Conservation (phyloP, 2,113 vertebrate genomes). For the Tetraodon nigroviridis region DNA sequence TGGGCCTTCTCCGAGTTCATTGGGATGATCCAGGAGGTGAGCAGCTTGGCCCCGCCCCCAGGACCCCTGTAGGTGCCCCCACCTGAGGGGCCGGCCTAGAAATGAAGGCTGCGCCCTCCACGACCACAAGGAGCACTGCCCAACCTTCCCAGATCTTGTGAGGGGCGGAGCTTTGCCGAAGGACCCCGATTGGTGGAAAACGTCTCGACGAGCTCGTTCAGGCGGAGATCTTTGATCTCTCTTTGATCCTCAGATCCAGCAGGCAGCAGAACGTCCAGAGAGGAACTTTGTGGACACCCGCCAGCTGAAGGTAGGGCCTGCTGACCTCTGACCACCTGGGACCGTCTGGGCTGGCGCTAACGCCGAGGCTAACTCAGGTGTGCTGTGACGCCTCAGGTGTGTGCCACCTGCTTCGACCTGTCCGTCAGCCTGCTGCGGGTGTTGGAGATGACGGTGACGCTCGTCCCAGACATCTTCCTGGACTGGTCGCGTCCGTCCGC, state of each 20-base stretch:
- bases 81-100: neutral
- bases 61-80: neutral
- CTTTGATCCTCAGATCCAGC: constrained; percentile 84
- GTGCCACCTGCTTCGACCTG: constrained; percentile 97
- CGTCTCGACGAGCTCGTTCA: no score
- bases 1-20: constrained; percentile 99
- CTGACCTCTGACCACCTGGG: neutral
- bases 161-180: no score
- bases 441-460: constrained; percentile 92
- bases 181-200: neutral
- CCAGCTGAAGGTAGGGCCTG: constrained; percentile 85
- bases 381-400: constrained; percentile 69
- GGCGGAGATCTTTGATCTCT: no score
- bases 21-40: constrained; percentile 98
- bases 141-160: no score
- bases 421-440: constrained; percentile 95
- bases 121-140: no score
- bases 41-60: constrained; percentile 8
- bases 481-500: constrained; percentile 90
- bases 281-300: constrained; percentile 96
- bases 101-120: no score
- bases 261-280: constrained; percentile 94
- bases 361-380: neutral
- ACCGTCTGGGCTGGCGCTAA: neutral
- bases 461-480: constrained; percentile 92